phyloP scores from a whole-genome alignment of 2,888 invertebrate species.

The Syrista parreyssii region DNA sequence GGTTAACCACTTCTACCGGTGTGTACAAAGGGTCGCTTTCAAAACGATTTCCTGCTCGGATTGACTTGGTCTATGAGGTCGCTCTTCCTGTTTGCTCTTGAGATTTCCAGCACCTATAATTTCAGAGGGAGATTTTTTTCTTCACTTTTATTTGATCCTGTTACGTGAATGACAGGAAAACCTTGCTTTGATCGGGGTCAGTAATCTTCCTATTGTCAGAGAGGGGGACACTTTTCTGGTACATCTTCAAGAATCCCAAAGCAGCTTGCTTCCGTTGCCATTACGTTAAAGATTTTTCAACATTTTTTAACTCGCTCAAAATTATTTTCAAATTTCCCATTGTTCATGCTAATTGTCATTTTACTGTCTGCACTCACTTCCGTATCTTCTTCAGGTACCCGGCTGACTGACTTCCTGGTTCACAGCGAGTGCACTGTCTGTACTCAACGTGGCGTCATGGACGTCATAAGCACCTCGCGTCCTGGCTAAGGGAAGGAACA shows the following conservation, averaged over 20 bases:
- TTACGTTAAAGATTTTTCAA: not conserved
- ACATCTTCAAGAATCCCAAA: not conserved
- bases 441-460: not conserved
- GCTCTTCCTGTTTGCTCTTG: slow-evolving; percentile 59
- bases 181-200: slow-evolving; percentile 15
- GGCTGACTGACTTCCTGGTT: not conserved
- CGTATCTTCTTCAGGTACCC: not conserved
- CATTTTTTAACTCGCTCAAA: not conserved
- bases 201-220: slow-evolving; percentile 20
- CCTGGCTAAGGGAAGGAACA: slow-evolving; percentile 30
- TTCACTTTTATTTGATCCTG: slow-evolving; percentile 34
- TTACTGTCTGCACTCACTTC: not conserved
- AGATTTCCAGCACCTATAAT: slow-evolving; percentile 65
- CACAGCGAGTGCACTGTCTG: not conserved
- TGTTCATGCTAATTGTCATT: not conserved
- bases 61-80: slow-evolving; percentile 47
- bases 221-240: not conserved
- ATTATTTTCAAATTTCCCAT: not conserved
- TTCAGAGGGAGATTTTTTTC: slow-evolving; percentile 37
- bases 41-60: slow-evolving; percentile 63
- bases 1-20: slow-evolving; percentile 54
- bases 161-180: slow-evolving; percentile 44
- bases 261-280: not conserved
- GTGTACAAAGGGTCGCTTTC: slow-evolving; percentile 23
- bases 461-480: not conserved